These are phyloP conservation scores for Podarcis raffonei DNA, from an alignment of 2,113 vertebrate genomes.

Conservation along the genomic window DNA sequence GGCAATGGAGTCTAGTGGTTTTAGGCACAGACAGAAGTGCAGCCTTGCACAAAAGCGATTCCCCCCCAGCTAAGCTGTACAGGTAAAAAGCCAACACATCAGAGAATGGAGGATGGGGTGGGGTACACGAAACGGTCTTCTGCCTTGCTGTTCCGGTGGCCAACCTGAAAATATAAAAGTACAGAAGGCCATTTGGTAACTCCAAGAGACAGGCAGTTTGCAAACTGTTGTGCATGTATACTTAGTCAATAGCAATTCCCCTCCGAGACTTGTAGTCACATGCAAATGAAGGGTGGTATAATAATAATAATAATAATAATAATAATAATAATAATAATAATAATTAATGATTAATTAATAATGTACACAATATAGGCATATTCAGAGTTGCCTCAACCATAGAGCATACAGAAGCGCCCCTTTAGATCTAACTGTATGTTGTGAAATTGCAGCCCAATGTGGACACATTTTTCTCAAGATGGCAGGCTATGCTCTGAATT, in stretches of 20 bases:
- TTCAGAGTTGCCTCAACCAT: not conserved
- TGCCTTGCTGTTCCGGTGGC: too few species aligned
- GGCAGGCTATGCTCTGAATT: not conserved
- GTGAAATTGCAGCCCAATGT: not conserved
- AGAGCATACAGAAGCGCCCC: not conserved
- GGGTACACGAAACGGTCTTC: too few species aligned
- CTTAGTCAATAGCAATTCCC: not conserved
- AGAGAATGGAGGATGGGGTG: not conserved
- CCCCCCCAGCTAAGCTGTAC: not conserved
- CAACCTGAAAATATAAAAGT: not conserved
- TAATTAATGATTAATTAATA: too few species aligned
- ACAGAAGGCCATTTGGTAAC: not conserved
- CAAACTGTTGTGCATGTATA: not conserved
- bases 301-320: too few species aligned
- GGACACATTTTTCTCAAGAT: not conserved
- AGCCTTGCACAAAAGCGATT: not conserved
- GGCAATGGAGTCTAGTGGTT: not conserved
- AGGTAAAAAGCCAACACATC: not conserved
- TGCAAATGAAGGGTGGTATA: too few species aligned
- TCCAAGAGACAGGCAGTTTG: not conserved
- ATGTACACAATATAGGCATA: not conserved
- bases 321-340: too few species aligned
- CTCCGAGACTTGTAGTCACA: too few species aligned
- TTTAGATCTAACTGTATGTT: not conserved
- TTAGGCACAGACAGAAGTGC: not conserved